Base-by-base conservation (phyloP, 2,113 vertebrate species). In the Strigops habroptila region DNA sequence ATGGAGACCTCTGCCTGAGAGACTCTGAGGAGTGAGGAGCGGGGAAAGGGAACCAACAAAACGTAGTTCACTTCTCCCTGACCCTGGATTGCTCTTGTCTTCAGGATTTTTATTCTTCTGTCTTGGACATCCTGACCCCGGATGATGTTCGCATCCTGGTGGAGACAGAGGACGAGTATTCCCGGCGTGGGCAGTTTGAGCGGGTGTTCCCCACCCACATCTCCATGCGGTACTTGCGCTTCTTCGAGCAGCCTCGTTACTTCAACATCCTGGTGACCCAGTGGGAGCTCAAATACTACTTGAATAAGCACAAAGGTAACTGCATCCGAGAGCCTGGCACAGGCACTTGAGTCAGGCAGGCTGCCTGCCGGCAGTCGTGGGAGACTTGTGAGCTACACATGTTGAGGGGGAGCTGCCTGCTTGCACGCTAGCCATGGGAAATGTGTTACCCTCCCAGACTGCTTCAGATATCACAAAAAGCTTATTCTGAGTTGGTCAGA, bases 241-340 rank as follows among this genome's bases (percentile, higher is more conserved):
- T 99, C 97, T 99, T 99, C 1, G 98, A 99, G 92, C 98, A 98
- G 82, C 98, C 98, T 11, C 98, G 99, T 46, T 99, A 99, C 97
- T 98, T 98, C 95, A 99, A 99, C 97, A 98, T 99, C 90, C 98
- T 99, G 84, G 97, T 99, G 65, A 98, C 99, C 79, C 99, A 99
- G 82, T 99, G 99, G 99, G 99, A 99, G 85, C 98, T 98, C 95
- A 99, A 98, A 86, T 98, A 99, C 97, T 98, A 97, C 95, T 97
- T 94, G 95, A 97, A 98, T 97, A 98, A 98, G 96, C 90, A 96
- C 41, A 98, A 98, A 98, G 99, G 99, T 99, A 94, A 85, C 23
- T 43, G 37, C 55, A 31, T 60, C 28, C 1, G 7, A 83, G 82
- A 57, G 70, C 65, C 65, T 78, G n/a, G 46, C 69, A 14, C 51